Base-by-base conservation (phyloP, 2,113 vertebrate genomes). In the Nothocercus nigrocapillus region DNA sequence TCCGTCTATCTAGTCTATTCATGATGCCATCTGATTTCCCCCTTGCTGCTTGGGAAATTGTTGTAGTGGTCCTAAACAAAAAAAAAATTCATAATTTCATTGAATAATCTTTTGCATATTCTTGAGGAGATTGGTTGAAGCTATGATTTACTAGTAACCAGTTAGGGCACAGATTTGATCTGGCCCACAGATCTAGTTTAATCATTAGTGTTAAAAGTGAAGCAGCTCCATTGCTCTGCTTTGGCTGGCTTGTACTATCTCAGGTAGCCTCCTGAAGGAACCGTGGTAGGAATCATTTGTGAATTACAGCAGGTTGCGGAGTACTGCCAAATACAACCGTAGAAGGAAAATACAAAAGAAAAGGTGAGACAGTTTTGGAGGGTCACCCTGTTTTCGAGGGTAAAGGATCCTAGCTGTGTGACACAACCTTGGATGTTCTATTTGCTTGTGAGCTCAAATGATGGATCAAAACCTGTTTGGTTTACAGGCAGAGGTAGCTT, bases 401-500 rank as follows among this genome's bases (percentile, higher is more conserved):
- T 63, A 30, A 70, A 38, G 15, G 8, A 6, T 80, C 38, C 51
- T 49, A 45, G 22, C 36, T 70, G 12, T 20, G 22, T 3, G 21
- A 16, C 47, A 15, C 0, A 1, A 28, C 6, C 18, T 73, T 34
- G 28, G 13, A 9, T 83, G 54, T 16, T 34, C 28, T 38, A 1
- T 69, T 38, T 90, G n/a, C 47, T 62, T n/a, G 69, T 40, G n/a
- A n/a, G 9, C 68, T 84, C 68, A 42, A 59, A 67, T 36, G 45
- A 54, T 1, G 0, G 79, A 64, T 92, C 85, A 95, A 91, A 88
- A 64, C 7, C 64, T 95, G 40, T 49, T 92, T 81, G 92, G 22
- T 75, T 88, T 86, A 83, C 61, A 72, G 53, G 16, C 51, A 59
- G 80, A 86, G 51, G 44, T 88, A 73, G 15, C 72, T 68, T 85